Percentiles rank a stretch among this genome's conserved stretches.
Evolutionary conservation across 2,888 invertebrate genomes (phyloP).

Genomic region (Drosophila melanosoma): DNA sequence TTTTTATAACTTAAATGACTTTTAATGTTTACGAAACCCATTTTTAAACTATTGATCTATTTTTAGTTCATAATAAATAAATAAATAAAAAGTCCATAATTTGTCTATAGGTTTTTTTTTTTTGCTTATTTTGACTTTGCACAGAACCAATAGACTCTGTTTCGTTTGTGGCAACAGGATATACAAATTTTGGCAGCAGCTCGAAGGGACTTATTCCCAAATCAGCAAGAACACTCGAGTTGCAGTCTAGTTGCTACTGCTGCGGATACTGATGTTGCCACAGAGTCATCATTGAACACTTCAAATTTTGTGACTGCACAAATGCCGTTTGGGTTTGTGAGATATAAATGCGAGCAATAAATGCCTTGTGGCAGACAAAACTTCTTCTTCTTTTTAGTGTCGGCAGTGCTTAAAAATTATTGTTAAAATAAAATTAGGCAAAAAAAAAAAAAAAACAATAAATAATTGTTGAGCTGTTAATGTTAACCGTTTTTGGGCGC

Average conservation of each 20-base stretch:
- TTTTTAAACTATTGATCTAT: background rate
- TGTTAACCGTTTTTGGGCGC: slow-evolving; percentile 6
- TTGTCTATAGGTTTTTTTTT: background rate
- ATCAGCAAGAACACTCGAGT: slow-evolving; percentile 10
- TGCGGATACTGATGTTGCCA: slow-evolving; percentile 12
- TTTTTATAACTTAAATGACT: background rate
- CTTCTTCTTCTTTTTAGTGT: slow-evolving; percentile 12
- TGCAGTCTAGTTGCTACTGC: slow-evolving; percentile 1
- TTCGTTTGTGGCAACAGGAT: background rate
- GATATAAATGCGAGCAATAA: slow-evolving; percentile 5
- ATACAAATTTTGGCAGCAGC: slow-evolving; percentile 6
- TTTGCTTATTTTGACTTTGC: background rate
- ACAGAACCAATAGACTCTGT: background rate
- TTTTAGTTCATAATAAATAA: background rate
- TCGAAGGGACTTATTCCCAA: slow-evolving; percentile 1
- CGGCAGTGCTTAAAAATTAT: slow-evolving; percentile 25
- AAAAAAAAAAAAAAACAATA: background rate
- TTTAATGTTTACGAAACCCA: background rate
- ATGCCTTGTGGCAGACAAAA: slow-evolving; percentile 9
- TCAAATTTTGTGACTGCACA: slow-evolving; percentile 47
- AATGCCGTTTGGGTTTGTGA: slow-evolving; percentile 8
- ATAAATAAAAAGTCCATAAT: background rate
- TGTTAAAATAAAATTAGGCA: slow-evolving; percentile 34
- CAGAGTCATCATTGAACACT: slow-evolving; percentile 45
- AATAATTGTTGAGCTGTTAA: slow-evolving; percentile 4